phyloP scores from a whole-genome alignment of 2,113 vertebrate species.

The Nerophis ophidion region DNA sequence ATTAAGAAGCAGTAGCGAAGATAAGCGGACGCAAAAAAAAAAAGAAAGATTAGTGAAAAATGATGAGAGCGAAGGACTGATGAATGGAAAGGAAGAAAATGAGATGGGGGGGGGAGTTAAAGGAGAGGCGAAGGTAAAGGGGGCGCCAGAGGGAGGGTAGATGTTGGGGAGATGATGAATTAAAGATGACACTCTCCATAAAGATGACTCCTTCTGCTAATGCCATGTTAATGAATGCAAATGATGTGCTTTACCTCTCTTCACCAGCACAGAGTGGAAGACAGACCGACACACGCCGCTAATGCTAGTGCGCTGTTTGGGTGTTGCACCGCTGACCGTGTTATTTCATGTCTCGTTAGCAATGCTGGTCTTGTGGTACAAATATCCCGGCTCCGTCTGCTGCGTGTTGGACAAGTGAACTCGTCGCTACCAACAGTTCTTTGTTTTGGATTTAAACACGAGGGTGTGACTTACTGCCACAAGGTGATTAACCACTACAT shows the following conservation, averaged over 20 bases:
- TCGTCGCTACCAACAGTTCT: background rate
- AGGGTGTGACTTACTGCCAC: no score
- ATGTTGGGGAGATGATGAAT: conserved; percentile 66
- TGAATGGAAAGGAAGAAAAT: conserved; percentile 16
- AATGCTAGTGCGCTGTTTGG: conserved; percentile 14
- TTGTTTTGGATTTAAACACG: no score
- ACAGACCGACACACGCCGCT: background rate
- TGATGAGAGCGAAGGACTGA: conserved; percentile 34
- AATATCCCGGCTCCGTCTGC: background rate
- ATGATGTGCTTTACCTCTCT: conserved; percentile 64
- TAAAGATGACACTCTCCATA: conserved; percentile 71
- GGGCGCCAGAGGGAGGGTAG: conserved; percentile 22
- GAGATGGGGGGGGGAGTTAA: conserved; percentile 6
- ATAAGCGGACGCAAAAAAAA: conserved; percentile 13
- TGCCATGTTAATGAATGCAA: conserved; percentile 74
- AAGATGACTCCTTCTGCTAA: conserved; percentile 70
- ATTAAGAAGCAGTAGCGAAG: conserved; percentile 21
- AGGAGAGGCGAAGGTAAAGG: conserved; percentile 31
- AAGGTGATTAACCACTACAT: no score
- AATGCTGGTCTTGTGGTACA: background rate
- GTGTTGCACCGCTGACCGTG: conserved; percentile 24
- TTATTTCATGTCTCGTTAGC: conserved; percentile 8
- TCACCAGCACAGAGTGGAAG: conserved; percentile 43
- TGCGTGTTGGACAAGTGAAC: background rate
- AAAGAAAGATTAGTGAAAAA: background rate